phyloP scores from a whole-genome alignment of 2,113 vertebrate species.

The Eidolon helvum region DNA sequence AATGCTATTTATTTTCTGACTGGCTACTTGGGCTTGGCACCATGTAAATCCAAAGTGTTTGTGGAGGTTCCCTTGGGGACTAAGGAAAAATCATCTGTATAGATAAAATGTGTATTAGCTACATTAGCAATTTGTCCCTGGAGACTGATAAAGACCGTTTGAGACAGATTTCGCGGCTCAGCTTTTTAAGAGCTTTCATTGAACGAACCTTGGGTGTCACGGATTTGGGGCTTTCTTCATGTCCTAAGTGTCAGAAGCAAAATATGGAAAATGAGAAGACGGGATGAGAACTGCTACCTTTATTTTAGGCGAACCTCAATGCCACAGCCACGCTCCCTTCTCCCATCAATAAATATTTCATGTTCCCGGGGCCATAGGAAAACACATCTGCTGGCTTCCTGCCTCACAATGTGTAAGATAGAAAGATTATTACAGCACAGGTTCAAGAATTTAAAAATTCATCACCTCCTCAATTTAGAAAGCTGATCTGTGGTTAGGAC shows the following conservation, averaged over 20 bases:
- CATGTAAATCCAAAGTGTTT: conserved; percentile 66
- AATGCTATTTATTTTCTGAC: conserved; percentile 74
- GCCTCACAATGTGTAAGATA: conserved; percentile 44
- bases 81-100: conserved; percentile 70
- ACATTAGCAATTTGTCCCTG: conserved; percentile 65
- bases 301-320: neutral
- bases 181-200: conserved; percentile 45
- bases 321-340: neutral
- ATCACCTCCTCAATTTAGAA: conserved; percentile 65
- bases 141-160: conserved; percentile 71
- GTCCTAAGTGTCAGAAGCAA: conserved; percentile 30
- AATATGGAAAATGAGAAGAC: conserved; percentile 12
- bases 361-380: conserved; percentile 53
- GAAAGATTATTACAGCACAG: conserved; percentile 55
- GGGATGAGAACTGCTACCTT: neutral
- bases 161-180: conserved; percentile 51
- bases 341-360: conserved; percentile 72
- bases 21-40: conserved; percentile 62
- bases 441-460: conserved; percentile 74
- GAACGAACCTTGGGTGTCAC: conserved; percentile 13
- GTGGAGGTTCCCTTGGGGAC: conserved; percentile 62
- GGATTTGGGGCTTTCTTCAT: neutral
- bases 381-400: conserved; percentile 66
- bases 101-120: conserved; percentile 70
- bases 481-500: neutral